These are phyloP conservation scores for Aegotheles bennettii DNA, from an alignment of 2,113 vertebrate genomes.

Conservation along the genomic window DNA sequence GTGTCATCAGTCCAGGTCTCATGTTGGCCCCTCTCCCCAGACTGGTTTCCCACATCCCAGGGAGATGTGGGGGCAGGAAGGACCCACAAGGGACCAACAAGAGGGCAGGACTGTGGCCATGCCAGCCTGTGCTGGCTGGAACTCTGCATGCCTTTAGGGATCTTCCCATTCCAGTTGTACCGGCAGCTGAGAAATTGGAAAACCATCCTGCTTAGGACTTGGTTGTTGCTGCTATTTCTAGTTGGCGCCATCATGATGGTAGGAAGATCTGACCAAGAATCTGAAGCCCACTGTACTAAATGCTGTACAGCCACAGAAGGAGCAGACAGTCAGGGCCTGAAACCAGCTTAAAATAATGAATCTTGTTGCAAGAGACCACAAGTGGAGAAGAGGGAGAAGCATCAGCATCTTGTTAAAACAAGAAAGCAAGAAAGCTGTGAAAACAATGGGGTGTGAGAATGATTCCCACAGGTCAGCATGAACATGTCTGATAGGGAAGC, in stretches of 20 bases:
- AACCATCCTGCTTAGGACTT: background rate
- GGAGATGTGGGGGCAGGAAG: background rate
- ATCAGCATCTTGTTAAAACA: background rate
- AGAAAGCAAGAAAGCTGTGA: background rate
- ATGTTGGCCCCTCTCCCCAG: background rate
- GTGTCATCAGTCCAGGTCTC: fast-evolving
- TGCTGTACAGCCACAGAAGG: background rate
- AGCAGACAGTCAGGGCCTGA: fast-evolving
- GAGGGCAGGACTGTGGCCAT: background rate
- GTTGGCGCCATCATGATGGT: background rate
- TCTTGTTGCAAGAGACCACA: background rate
- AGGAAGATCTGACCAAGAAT: background rate
- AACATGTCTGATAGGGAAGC: background rate
- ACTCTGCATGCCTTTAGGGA: background rate
- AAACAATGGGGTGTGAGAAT: background rate
- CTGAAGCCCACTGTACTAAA: fast-evolving
- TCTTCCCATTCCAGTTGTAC: background rate
- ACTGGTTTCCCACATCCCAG: fast-evolving
- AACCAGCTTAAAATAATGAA: background rate
- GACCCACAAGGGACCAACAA: fast-evolving
- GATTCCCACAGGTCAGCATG: background rate
- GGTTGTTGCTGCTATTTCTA: background rate
- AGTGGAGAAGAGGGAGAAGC: background rate
- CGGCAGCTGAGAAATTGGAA: background rate
- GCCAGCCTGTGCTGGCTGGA: fast-evolving